phyloP scores from a whole-genome alignment of 37 sponge, comb jelly and placozoan genomes.

The Agelas oroides region DNA sequence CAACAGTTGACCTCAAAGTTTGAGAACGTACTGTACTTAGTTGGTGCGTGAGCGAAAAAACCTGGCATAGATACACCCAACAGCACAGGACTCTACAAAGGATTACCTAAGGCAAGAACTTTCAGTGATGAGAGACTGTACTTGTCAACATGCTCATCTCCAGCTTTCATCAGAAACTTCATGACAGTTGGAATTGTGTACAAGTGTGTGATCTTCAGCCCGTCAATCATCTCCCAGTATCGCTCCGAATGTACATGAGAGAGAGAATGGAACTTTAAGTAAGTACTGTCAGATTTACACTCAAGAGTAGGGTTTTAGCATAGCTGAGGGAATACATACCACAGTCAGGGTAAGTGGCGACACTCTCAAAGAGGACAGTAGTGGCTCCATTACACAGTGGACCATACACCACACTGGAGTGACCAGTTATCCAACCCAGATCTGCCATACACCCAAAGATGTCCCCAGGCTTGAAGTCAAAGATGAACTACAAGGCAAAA shows the following conservation, averaged over 20 bases:
- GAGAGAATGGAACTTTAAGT: neutral
- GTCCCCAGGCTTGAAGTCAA: constrained; percentile 67
- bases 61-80: no score
- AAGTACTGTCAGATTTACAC: neutral
- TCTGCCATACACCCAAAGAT: constrained; percentile 68
- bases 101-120: constrained; percentile 79
- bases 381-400: constrained; percentile 77
- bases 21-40: no score
- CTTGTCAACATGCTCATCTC: constrained; percentile 71
- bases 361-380: constrained; percentile 63
- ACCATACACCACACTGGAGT: constrained; percentile 70
- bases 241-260: constrained; percentile 43
- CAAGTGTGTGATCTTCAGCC: constrained; percentile 81
- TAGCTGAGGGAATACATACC: neutral
- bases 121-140: constrained; percentile 77
- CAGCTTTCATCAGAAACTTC: constrained; percentile 77
- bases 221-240: constrained; percentile 90
- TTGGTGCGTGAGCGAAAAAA: no score
- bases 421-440: constrained; percentile 78
- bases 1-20: no score
- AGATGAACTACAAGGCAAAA: constrained; percentile 19
- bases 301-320: neutral
- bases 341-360: constrained; percentile 67
- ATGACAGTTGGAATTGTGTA: constrained; percentile 93
- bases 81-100: no score